These are phyloP conservation scores for Caenorhabditis auriculariae DNA, from an alignment of 2,888 invertebrate species.

Conservation along the genomic window DNA sequence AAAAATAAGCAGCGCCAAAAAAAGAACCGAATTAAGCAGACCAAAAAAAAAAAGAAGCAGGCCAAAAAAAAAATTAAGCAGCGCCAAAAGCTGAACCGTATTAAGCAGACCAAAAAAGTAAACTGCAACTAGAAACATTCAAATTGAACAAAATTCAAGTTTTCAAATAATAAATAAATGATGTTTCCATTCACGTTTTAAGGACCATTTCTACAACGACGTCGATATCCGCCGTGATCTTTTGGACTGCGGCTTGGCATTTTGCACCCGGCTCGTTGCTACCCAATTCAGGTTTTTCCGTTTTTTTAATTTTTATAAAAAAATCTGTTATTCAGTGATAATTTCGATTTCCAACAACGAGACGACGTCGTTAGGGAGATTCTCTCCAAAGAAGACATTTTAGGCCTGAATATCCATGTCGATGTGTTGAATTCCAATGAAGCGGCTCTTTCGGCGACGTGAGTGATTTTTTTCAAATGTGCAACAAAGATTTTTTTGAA, in stretches of 20 bases:
- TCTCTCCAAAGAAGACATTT: constrained; percentile 54
- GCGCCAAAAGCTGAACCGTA: too few species aligned
- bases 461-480: not conserved
- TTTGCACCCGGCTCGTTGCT: constrained; percentile 47
- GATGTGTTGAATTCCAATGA: constrained; percentile 41
- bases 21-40: too few species aligned
- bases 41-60: too few species aligned
- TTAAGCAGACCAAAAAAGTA: too few species aligned
- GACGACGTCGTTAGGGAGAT: constrained; percentile 57
- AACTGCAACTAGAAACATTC: too few species aligned
- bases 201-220: constrained; percentile 35
- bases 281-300: constrained; percentile 47
- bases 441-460: constrained; percentile 33
- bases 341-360: constrained; percentile 53
- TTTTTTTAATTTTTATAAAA: not conserved
- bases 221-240: constrained; percentile 49
- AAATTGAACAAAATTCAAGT: not conserved
- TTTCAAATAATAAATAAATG: not conserved
- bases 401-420: constrained; percentile 49
- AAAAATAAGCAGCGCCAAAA: too few species aligned
- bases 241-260: constrained; percentile 42
- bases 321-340: constrained; percentile 35
- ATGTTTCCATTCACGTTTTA: constrained; percentile 5
- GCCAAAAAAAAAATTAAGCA: too few species aligned
- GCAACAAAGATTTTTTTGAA: not conserved